Evolutionary conservation across 2,113 vertebrate genomes (phyloP), one percentile per base, ranked within the genome.

Genomic region (Daphoenositta chrysoptera): DNA sequence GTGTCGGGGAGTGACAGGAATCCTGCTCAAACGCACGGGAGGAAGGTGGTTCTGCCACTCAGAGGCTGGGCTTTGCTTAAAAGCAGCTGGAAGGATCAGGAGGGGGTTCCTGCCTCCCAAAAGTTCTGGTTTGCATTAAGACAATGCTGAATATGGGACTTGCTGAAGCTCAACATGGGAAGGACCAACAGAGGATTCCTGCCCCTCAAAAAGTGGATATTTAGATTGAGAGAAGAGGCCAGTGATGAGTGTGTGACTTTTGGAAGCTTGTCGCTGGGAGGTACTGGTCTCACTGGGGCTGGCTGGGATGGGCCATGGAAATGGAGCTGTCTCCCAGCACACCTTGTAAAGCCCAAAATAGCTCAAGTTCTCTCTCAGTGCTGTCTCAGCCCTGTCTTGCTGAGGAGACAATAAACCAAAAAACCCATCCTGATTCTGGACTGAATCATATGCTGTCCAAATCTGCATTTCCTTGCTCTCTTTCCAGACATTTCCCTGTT

Each of bases 11-110:
- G 83, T 68, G 88, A 93, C 57, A 70, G 84, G 78, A 26, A 66
- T 39, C 85, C 44, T 0, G 0, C 81, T 30, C 64, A 75, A 83
- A 50, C 0, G 15, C 37, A 56, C 0, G 1, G 73, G 35, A 58
- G 64, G 28, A 86, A 80, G 8, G n/a, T 30, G 35, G 9, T 33
- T 12, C 65, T 63, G 56, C 39, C 71, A 60, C 75, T 47, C 57
- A 21, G 20, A 35, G 23, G 9, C 37, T 89, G 90, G 48, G 50
- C 17, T 63, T 35, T 45, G 26, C 58, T 68, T 64, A 54, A 64
- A 72, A 81, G 42, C 21, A 71, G 51, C 24, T 71, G 47, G 40
- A 50, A 28, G 51, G 14, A 50, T 48, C 48, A 47, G 33, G 35
- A 80, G 37, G 72, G 20, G 50, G 26, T 48, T 64, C 35, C 33